Conservation (phyloP, 2,888 invertebrate species). For the Gibbula magus region DNA sequence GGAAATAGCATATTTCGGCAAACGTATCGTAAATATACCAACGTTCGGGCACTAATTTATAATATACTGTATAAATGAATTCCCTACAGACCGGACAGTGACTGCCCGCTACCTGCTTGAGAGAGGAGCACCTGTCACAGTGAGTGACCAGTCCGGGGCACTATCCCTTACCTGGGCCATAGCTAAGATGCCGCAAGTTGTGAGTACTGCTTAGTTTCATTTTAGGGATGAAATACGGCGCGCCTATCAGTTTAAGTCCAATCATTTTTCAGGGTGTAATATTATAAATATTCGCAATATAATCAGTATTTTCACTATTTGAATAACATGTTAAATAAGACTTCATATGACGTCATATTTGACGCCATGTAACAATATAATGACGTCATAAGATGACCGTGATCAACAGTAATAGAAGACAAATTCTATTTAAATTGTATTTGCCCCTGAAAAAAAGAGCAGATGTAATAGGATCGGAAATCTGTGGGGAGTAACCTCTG, state of each 20-base stretch:
- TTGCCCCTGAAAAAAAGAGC: too few relatives aligned
- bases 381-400: too few relatives aligned
- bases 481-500: too few relatives aligned
- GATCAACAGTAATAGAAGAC: too few relatives aligned
- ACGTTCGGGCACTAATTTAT: neutral
- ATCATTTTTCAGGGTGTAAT: neutral
- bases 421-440: too few relatives aligned
- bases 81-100: constrained; percentile 67
- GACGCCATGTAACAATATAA: too few relatives aligned
- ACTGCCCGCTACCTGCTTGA: constrained; percentile 64
- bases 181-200: constrained; percentile 71
- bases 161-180: constrained; percentile 69
- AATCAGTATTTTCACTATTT: neutral
- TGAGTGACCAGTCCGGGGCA: constrained; percentile 61
- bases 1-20: too few relatives aligned
- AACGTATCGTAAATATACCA: neutral
- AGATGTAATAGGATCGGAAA: too few relatives aligned
- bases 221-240: too few relatives aligned
- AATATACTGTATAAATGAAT: neutral
- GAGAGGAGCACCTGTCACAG: constrained; percentile 60
- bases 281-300: neutral
- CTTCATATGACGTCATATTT: too few relatives aligned
- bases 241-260: too few relatives aligned
- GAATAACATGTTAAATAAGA: too few relatives aligned
- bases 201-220: constrained; percentile 42